Percentiles rank a stretch among this genome's conserved stretches.
Conservation (phyloP, 2,797 vertebrate species). For the Urophycis tenuis region DNA sequence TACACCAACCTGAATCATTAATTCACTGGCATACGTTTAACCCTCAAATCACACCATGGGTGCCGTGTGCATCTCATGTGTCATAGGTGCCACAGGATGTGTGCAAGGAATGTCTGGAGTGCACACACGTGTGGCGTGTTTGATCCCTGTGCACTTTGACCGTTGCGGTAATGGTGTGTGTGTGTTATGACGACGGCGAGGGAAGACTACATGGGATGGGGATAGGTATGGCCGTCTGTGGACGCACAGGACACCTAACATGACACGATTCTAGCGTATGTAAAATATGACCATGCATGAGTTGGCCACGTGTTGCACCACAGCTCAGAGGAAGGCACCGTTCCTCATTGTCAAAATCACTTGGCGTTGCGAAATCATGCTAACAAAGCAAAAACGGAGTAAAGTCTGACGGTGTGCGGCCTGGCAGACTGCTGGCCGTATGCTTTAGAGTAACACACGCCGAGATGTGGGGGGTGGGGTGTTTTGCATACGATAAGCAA, state of each 20-base stretch:
- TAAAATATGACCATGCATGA: constrained; percentile 41
- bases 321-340: constrained; percentile 44
- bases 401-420: neutral
- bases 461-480: neutral
- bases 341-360: constrained; percentile 57
- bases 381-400: constrained; percentile 24
- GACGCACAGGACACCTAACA: constrained; percentile 24
- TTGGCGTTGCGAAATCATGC: constrained; percentile 51
- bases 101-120: neutral
- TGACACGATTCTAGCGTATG: constrained; percentile 32
- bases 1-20: neutral
- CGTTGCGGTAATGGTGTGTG: neutral
- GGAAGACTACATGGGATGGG: neutral
- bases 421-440: neutral
- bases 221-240: neutral
- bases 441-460: neutral
- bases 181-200: neutral
- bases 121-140: neutral
- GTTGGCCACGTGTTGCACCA: constrained; percentile 30
- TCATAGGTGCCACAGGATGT: neutral
- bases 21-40: constrained; percentile 26
- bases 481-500: neutral
- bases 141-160: neutral
- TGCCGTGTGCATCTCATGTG: neutral
- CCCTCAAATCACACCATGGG: constrained; percentile 3